Conservation (phyloP, 2,888 invertebrate genomes). For the Tribolium freemani region DNA sequence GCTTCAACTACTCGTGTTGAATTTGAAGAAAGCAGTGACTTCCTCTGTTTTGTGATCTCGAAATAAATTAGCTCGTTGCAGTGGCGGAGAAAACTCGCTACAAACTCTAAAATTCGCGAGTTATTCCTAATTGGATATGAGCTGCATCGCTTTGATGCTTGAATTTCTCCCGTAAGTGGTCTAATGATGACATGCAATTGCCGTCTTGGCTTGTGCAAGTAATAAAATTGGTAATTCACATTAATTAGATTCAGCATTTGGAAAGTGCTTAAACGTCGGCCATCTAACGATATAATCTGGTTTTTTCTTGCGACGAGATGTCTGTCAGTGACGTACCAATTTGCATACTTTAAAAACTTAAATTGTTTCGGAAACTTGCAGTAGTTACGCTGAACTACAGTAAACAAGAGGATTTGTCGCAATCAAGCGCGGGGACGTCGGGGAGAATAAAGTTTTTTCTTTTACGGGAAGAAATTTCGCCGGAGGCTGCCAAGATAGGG, state of each 20-base stretch:
- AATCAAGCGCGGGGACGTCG: slow-evolving; percentile 46
- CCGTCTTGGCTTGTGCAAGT: neutral
- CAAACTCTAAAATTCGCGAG: neutral
- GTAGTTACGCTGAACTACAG: slow-evolving; percentile 38
- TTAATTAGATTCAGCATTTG: neutral
- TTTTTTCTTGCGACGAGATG: slow-evolving; percentile 3
- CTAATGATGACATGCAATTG: slow-evolving; percentile 5
- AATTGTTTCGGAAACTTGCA: slow-evolving; percentile 48
- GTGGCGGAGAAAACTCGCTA: neutral
- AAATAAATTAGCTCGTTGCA: neutral
- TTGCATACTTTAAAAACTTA: slow-evolving; percentile 53
- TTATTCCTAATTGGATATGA: slow-evolving; percentile 20
- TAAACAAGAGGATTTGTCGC: slow-evolving; percentile 44
- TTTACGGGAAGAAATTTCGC: slow-evolving; percentile 37
- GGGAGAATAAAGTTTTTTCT: slow-evolving; percentile 42
- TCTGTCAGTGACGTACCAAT: slow-evolving; percentile 49
- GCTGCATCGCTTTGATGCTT: slow-evolving; percentile 30
- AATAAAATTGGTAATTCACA: neutral
- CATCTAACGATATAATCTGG: neutral
- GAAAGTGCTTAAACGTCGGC: neutral
- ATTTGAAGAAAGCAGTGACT: neutral
- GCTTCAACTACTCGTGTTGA: neutral
- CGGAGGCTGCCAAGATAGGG: slow-evolving; percentile 44
- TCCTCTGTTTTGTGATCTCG: neutral
- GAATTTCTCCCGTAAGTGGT: slow-evolving; percentile 5